A percentile compares a stretch with the other conserved stretches of the same genome.
Conservation (phyloP, 2,888 invertebrate species). For the Meteorus colon region DNA sequence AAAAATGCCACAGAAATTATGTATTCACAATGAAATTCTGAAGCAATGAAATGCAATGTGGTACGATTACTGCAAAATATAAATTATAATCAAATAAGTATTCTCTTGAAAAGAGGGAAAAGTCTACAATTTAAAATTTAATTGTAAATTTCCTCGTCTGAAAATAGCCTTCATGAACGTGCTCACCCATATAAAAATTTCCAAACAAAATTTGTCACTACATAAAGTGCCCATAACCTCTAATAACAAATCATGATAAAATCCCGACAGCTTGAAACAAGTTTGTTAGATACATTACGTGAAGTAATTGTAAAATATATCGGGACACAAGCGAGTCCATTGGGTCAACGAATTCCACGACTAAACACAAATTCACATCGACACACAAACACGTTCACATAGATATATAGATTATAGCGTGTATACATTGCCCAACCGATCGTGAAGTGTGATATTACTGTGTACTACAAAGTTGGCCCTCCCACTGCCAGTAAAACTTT, state of each 20-base stretch:
- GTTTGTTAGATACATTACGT: slow-evolving; percentile 31
- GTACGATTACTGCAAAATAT: too few species aligned
- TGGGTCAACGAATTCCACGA: slow-evolving; percentile 37
- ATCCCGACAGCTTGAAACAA: not conserved
- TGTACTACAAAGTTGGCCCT: slow-evolving; percentile 46
- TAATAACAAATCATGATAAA: not conserved
- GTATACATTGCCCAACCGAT: slow-evolving; percentile 56
- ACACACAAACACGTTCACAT: not conserved
- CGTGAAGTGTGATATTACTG: slow-evolving; percentile 62
- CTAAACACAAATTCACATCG: not conserved
- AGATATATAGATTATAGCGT: slow-evolving; percentile 51
- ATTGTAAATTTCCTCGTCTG: too few species aligned
- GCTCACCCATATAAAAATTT: too few species aligned
- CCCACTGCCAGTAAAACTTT: slow-evolving; percentile 54
- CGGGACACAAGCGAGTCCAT: slow-evolving; percentile 32
- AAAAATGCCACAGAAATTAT: not conserved
- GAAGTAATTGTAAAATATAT: slow-evolving; percentile 35
- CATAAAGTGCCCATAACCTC: not conserved
- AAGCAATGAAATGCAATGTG: too few species aligned
- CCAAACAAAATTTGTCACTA: too few species aligned
- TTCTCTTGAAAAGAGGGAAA: too few species aligned
- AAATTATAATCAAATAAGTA: too few species aligned
- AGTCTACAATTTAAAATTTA: too few species aligned
- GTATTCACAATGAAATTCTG: too few species aligned
- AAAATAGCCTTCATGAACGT: too few species aligned